Evolutionary conservation across 2,113 vertebrate genomes (phyloP).

Genomic region (Nettapus auritus): DNA sequence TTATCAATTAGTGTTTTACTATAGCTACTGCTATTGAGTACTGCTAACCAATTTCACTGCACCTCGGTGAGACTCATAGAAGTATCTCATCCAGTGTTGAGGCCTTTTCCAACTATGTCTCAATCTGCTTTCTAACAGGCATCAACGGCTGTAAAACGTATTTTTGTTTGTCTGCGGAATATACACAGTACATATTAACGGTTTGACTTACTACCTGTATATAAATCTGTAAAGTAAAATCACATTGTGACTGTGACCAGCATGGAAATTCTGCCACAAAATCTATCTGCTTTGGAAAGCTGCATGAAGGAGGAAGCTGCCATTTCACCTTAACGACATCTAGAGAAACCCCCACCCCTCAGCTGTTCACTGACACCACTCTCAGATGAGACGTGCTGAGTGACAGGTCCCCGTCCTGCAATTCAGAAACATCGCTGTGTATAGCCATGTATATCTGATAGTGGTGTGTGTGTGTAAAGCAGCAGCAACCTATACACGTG

Average conservation of each 20-base stretch:
- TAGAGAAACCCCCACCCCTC: rapidly evolving
- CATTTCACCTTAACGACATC: background rate
- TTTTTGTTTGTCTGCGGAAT: background rate
- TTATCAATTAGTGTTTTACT: background rate
- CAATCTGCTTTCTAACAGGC: background rate
- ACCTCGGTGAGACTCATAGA: background rate
- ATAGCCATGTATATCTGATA: background rate
- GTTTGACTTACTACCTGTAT: background rate
- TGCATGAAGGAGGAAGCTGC: background rate
- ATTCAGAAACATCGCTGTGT: background rate
- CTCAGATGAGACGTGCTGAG: background rate
- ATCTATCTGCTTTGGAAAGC: background rate
- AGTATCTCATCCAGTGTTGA: background rate
- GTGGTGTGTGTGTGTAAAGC: background rate
- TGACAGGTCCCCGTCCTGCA: background rate
- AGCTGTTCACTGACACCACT: background rate
- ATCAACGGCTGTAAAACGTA: background rate
- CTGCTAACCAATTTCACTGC: background rate
- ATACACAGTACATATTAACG: background rate
- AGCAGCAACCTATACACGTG: background rate
- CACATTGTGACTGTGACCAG: background rate
- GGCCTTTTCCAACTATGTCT: background rate
- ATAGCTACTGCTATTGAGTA: background rate
- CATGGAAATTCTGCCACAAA: background rate
- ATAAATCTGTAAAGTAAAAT: background rate